Percentiles rank a stretch among this genome's conserved stretches.
phyloP scores from a whole-genome alignment of 2,113 vertebrate genomes.

The Crocuta crocuta region DNA sequence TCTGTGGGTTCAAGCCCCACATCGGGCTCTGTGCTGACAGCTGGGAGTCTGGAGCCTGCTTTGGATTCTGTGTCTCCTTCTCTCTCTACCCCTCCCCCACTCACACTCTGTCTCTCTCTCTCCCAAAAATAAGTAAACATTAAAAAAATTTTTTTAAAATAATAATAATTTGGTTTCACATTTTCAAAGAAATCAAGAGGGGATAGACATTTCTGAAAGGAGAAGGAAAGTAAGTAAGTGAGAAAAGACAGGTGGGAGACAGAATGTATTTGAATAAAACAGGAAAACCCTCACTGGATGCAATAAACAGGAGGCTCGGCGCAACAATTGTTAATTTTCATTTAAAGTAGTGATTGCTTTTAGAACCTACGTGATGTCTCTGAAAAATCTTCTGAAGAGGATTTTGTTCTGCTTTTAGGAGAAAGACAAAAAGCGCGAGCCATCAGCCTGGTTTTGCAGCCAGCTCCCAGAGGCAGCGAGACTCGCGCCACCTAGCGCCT shows the following conservation, averaged over 20 bases:
- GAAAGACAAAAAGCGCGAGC: background rate
- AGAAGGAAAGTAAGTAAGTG: background rate
- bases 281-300: background rate
- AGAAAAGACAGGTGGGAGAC: background rate
- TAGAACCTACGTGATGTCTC: background rate
- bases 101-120: too few species aligned
- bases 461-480: fast-evolving
- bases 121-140: too few species aligned
- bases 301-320: background rate
- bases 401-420: background rate
- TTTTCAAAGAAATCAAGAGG: background rate
- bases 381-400: too few species aligned
- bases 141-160: too few species aligned
- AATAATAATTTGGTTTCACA: background rate
- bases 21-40: too few species aligned
- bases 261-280: background rate
- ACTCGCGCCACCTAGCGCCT: background rate
- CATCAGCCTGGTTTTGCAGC: background rate
- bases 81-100: too few species aligned
- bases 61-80: too few species aligned
- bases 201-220: background rate
- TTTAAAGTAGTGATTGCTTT: background rate
- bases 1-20: too few species aligned
- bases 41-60: too few species aligned
- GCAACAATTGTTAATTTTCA: background rate